Base-by-base conservation (phyloP, 2,113 vertebrate species). In the Neolamprologus sp. region DNA sequence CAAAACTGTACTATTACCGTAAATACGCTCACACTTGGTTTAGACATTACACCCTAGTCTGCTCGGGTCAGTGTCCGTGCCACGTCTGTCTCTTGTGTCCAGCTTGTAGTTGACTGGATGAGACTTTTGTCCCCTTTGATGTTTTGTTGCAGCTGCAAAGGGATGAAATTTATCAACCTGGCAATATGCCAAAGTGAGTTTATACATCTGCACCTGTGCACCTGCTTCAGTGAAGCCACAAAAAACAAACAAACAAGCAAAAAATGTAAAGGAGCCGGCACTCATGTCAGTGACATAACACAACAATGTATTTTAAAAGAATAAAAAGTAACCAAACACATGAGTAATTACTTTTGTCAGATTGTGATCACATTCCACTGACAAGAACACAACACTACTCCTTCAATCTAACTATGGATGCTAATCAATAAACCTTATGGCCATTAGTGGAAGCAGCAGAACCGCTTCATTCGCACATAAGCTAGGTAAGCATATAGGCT, bases 191-290 rank as follows among this genome's bases (percentile, higher is more conserved):
- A 92, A 65, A 78, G 63, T 26, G 40, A 88, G 81, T 82, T 84
- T 75, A 57, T 85, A 53, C 92, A 65, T 90, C 89, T 93, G 88
- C 83, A 86, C 86, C 81, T 80, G 68, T 90, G 85, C 89, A 90
- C 91, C 91, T 94, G 90, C 88, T 81, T 92, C 84, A 51, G 26
- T 33, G 53, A 57, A 55, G 78, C 63, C 81, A 45, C 54, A 80
- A 83, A 49, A 30, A 40, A 14, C 10, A 13, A 65, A n/a, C 17
- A 65, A 65, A 65, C 17, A 7, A 73, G 21, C 40, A 73, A 73
- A 73, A 45, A 17, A 10, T 7, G 23, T 35, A 58, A 82, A 49
- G 30, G 33, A 85, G 63, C 84, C 16, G 11, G 79, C 55, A 33
- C 80, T 58, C 83, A n/a, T 9, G 51, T 30, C 71, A 83, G 45